Evolutionary conservation across 1,140 invertebrate genomes (phyloP), one percentile per base, ranked within the genome.

Genomic region (Listronotus bonariensis): DNA sequence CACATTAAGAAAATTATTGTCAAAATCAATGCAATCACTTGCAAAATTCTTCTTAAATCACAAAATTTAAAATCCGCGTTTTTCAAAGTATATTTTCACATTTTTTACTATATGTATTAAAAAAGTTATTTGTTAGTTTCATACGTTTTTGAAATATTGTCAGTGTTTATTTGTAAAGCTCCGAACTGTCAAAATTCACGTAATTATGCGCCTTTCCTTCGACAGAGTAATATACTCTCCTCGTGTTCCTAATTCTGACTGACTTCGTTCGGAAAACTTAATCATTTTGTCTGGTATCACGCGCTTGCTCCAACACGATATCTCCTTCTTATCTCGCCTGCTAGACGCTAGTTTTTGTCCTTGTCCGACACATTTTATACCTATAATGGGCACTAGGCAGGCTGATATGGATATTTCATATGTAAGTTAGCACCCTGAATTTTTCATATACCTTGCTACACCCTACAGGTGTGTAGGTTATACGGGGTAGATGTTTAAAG

Each of bases 351-450:
- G 3, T 17, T 8, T 12, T 36, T 45, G 15, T 26, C 38, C 14
- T 14, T 41, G 46, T 34, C 12, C n/a, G 11, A 15, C 55, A n/a
- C 18, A 52, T 52, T 31, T 55, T 20, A 42, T n/a, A 31, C 14
- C 4, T n/a, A 57, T 57, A n/a, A 57, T 20, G 45, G 49, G 45
- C 59, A 43, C 49, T 43, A 43, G 34, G 17, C 49, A 42, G 61
- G 53, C 17, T 46, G 53, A 64, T 65, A 65, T 57, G 62, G 62
- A 65, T 65, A 65, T 65, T 65, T 65, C 62, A 45, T 53, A 55
- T 54, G 62, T 65, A 57, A 65, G 62, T 65, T 57, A 46, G 45
- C 54, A 36, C 51, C 54, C 54, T 65, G 62, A 65, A 65, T 65
- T 65, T 65, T 65, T 65, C 62, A 65, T 56, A 32, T 55, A 43